Conservation (phyloP, 2,113 vertebrate genomes). For the Mus pahari region DNA sequence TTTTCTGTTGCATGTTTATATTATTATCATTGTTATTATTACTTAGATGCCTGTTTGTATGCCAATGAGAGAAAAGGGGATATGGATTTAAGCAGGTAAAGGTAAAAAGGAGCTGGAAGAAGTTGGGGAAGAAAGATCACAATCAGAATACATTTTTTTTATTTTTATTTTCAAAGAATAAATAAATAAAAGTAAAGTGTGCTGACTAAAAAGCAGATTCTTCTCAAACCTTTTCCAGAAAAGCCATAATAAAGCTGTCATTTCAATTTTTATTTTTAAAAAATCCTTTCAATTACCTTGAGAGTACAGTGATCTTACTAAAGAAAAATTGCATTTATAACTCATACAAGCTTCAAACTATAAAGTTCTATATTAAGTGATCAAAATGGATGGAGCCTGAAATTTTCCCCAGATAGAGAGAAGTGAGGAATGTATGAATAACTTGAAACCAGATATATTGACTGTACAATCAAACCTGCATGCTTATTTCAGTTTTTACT, state of each 20-base stretch:
- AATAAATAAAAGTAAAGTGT: neutral
- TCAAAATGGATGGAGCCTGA: neutral
- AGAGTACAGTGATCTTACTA: neutral
- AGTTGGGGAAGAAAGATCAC: neutral
- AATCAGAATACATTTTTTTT: neutral
- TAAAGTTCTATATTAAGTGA: neutral
- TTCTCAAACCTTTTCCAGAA: neutral
- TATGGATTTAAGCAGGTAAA: neutral
- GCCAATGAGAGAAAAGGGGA: neutral
- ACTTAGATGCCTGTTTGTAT: neutral
- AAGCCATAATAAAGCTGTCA: neutral
- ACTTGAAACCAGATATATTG: neutral
- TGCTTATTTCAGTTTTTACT: neutral
- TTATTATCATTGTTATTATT: neutral
- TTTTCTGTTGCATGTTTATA: neutral
- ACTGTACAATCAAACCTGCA: neutral
- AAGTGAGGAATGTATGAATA: neutral
- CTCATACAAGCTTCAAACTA: neutral
- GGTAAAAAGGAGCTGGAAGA: neutral
- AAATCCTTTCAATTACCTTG: neutral
- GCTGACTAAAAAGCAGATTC: neutral
- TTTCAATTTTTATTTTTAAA: neutral
- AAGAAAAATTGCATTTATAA: neutral
- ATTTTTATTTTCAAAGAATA: neutral
- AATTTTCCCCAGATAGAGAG: constrained; percentile 2